These are phyloP conservation scores for Pyrocephalus nanus DNA, from an alignment of 2,797 vertebrate genomes.

Conservation along the genomic window DNA sequence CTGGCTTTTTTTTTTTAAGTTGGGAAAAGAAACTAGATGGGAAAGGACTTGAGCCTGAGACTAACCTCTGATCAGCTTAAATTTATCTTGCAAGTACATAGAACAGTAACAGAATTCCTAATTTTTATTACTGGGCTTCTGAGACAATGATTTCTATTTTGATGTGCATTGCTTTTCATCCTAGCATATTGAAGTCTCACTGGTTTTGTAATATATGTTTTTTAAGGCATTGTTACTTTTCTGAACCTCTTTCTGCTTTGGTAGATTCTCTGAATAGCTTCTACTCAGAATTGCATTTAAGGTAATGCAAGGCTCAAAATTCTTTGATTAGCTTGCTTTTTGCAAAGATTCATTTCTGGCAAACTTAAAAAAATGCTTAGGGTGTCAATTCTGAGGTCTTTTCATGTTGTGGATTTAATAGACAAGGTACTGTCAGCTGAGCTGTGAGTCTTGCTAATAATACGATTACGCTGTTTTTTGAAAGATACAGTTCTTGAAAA, in stretches of 20 bases:
- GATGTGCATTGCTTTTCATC: not conserved
- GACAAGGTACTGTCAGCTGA: constrained; percentile 43
- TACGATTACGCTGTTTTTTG: not conserved
- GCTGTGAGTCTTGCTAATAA: constrained; percentile 38
- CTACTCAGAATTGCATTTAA: constrained; percentile 1
- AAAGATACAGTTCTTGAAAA: constrained; percentile 19
- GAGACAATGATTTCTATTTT: not conserved
- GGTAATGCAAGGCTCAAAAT: not conserved
- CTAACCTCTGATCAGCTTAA: not conserved
- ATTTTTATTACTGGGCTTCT: not conserved
- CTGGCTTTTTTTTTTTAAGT: not conserved
- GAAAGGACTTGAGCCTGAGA: not conserved
- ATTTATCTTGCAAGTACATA: not conserved
- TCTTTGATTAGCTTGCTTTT: constrained; percentile 30
- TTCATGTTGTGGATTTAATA: constrained; percentile 21
- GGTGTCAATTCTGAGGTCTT: not conserved
- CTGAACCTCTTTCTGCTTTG: not conserved
- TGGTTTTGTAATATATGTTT: constrained; percentile 24
- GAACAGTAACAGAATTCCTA: constrained; percentile 5
- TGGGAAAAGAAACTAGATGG: not conserved
- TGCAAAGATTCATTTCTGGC: constrained; percentile 43
- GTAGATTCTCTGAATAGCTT: constrained; percentile 36
- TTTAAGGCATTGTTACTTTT: constrained; percentile 34
- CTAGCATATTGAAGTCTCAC: not conserved
- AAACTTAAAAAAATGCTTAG: not conserved